A percentile compares a stretch with the other conserved stretches of the same genome.
Conservation (phyloP, 2,888 invertebrate species). For the Helleia helle region DNA sequence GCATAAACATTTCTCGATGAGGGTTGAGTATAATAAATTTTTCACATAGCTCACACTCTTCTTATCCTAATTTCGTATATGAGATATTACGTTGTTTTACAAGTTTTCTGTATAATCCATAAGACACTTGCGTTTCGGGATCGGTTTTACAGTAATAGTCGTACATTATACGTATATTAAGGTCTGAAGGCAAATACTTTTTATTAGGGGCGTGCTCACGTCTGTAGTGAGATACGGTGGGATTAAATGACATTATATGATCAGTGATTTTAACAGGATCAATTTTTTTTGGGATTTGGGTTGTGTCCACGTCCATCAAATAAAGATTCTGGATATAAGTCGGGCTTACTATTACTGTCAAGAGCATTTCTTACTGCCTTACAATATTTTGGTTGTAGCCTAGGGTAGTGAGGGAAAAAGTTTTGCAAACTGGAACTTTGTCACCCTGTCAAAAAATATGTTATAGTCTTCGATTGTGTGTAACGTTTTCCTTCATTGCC, state of each 20-base stretch:
- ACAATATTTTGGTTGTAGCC: not conserved
- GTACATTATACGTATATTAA: constrained; percentile 7
- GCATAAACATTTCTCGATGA: constrained; percentile 12
- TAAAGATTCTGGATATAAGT: no score
- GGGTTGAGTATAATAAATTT: constrained; percentile 15
- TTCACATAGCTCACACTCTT: constrained; percentile 7
- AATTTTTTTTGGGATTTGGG: constrained; percentile 4
- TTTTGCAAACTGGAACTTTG: not conserved
- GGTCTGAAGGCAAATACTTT: constrained; percentile 8
- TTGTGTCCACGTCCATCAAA: not conserved
- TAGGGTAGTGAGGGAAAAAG: not conserved
- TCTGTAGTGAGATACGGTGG: constrained; percentile 5
- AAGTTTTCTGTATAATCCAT: constrained; percentile 7
- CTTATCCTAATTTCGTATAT: not conserved
- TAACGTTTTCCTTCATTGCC: constrained; percentile 10
- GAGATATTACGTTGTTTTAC: constrained; percentile 2
- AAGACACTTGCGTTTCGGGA: constrained; percentile 1
- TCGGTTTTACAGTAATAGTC: constrained; percentile 1
- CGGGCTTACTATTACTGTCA: not conserved
- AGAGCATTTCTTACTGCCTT: not conserved
- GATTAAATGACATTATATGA: constrained; percentile 5
- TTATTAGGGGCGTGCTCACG: constrained; percentile 2
- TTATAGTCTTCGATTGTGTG: constrained; percentile 12
- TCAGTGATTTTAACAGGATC: not conserved
- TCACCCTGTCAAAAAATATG: constrained; percentile 9